Base-by-base conservation (phyloP, 2,797 vertebrate genomes). In the Rhynchotus rufescens region DNA sequence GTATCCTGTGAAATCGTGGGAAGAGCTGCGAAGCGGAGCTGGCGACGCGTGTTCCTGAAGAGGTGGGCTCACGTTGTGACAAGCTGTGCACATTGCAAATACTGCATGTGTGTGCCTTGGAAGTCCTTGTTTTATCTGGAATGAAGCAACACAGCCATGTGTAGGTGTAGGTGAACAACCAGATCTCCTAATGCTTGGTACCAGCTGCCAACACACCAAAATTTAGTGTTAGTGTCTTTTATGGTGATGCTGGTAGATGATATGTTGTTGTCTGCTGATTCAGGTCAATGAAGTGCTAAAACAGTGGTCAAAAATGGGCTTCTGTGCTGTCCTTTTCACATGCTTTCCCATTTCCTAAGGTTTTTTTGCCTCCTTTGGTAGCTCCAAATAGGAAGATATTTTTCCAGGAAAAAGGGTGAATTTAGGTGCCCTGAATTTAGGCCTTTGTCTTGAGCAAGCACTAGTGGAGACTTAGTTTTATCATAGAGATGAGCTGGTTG, bases 371-470 rank as follows among this genome's bases (percentile, higher is more conserved):
- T 52, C 49, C 88, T 80, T 84, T 66, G 12, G 61, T 93, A 82
- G 51, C 49, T 85, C 62, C 59, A 85, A 88, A 92, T 94, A 92
- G 88, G 91, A 92, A 62, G 44, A 93, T 91, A 51, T 93, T 94
- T 40, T 86, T 82, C 88, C 88, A 84, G 67, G 93, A 88, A 91
- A 75, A 79, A 69, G 51, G 54, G 56, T 80, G 60, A 92, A 64
- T 84, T 90, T 59, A 88, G 60, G 52, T 90, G 75, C 52, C 80
- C 52, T 54, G 52, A 30, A 30, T 30, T 17, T 49, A 17, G 52
- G 73, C 66, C 54, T 36, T 79, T 42, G 3, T 49, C 5, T 9
- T 54, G 68, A 78, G 57, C 82, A 16, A 20, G 36, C 19, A 25
- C 21, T 30, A 22, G 30, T 16, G 25, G 21, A 65, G 47, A 51